These are phyloP conservation scores for Telenomus remus DNA, from an alignment of 1,140 invertebrate genomes.

Conservation along the genomic window DNA sequence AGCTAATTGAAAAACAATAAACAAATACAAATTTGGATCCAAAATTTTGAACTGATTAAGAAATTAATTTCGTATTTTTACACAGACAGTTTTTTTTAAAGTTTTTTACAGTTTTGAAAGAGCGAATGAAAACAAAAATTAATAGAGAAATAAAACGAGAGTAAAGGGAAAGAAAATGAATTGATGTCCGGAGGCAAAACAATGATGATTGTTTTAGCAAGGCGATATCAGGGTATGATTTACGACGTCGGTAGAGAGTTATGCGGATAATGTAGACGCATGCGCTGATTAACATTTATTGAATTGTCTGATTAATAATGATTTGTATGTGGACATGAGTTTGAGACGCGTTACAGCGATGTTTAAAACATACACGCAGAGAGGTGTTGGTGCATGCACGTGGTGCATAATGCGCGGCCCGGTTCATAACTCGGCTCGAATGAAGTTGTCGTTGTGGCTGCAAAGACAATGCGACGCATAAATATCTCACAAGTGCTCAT, in stretches of 20 bases:
- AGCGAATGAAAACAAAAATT: no score
- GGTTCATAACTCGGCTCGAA: slow-evolving; percentile 70
- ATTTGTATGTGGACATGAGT: slow-evolving; percentile 47
- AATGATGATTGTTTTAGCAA: not conserved
- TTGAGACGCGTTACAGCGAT: slow-evolving; percentile 34
- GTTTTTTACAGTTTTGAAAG: no score
- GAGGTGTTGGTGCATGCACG: slow-evolving; percentile 43
- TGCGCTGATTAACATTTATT: slow-evolving; percentile 46
- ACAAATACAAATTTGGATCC: no score
- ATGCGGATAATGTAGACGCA: not conserved
- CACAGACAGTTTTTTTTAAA: no score
- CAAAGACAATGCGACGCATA: slow-evolving; percentile 72
- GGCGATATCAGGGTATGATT: not conserved
- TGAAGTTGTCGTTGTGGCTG: slow-evolving; percentile 72
- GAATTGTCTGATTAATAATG: slow-evolving; percentile 46
- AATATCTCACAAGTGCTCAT: slow-evolving; percentile 69
- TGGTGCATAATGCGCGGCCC: slow-evolving; percentile 43
- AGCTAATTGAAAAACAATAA: no score
- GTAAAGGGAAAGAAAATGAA: slow-evolving; percentile 5
- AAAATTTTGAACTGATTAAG: no score
- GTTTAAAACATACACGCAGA: slow-evolving; percentile 42
- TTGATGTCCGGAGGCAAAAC: not conserved
- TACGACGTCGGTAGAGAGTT: not conserved
- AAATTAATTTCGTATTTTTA: no score
- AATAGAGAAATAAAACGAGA: no score